Base-by-base conservation (phyloP, 2,113 vertebrate species). In the Turnix velox region DNA sequence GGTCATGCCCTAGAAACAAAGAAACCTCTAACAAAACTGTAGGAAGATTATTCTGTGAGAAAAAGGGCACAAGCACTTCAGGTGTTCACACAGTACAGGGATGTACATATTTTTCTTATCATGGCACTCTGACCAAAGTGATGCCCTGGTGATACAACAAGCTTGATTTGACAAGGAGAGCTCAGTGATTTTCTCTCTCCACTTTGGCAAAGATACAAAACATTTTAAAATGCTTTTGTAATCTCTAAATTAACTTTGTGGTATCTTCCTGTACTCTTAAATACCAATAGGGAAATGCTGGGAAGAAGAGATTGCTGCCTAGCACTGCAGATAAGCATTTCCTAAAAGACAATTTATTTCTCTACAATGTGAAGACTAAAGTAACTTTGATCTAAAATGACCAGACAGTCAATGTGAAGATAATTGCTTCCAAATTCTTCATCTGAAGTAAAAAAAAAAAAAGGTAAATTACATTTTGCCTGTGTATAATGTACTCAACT, bases 61-160 rank as follows among this genome's bases (percentile, higher is more conserved):
- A 51, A 39, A 2, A 20, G 3, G 23, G 74, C 17, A 8, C 4
- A 67, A 76, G 39, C 4, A 3, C 28, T n/a, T 15, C 31, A 45
- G 48, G 16, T 1, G 1, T 59, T 52, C 18, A 49, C 25, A 2
- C 17, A 0, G 0, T 18, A 31, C 52, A 12, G 0, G 3, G 63
- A 55, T 28, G 37, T 30, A 14, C 18, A 14, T 14, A 35, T 59
- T 18, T 25, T 42, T 14, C 57, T n/a, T 19, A 51, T 6, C 57
- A 35, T 1, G 12, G 27, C 18, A 55, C 27, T 51, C 51, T 48
- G 48, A 58, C 18, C 45, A 54, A 72, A 79, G 42, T 4, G 8
- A 66, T 58, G 51, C 25, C 49, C 39, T 37, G 15, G 2, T 31
- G 35, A 57, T n/a, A 48, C 2, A 79, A 13, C 15, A 18, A 40